These are phyloP conservation scores for Perodicticus potto DNA, from an alignment of 2,797 vertebrate genomes.

Conservation along the genomic window DNA sequence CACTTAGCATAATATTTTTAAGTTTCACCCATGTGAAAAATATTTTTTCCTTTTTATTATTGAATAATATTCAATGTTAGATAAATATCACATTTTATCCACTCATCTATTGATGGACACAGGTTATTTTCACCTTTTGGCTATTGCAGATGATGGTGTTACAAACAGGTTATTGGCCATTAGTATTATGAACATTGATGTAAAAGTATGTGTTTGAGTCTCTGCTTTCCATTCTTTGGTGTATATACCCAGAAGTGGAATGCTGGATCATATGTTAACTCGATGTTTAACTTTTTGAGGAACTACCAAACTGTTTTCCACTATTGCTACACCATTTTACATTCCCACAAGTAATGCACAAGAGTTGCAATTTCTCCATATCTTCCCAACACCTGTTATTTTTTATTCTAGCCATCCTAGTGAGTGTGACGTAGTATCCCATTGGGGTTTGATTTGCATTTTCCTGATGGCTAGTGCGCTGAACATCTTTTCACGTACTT, in stretches of 20 bases:
- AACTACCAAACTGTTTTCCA: conserved; percentile 47
- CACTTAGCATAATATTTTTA: neutral
- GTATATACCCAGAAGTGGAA: conserved; percentile 32
- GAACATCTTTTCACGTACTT: neutral
- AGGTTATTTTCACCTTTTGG: neutral
- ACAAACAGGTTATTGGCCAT: too few species aligned
- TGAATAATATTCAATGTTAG: neutral
- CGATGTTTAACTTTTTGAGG: conserved; percentile 68
- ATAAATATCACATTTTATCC: neutral
- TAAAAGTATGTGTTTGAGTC: neutral
- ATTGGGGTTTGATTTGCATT: conserved; percentile 38
- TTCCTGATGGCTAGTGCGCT: conserved; percentile 20
- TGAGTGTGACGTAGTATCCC: conserved; percentile 5
- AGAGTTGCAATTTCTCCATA: conserved; percentile 38
- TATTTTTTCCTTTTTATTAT: neutral
- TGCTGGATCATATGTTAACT: conserved; percentile 55
- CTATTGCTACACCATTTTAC: conserved; percentile 55
- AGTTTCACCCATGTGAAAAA: neutral
- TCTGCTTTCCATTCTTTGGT: neutral
- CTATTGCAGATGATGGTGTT: neutral
- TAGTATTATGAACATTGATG: neutral
- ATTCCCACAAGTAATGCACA: conserved; percentile 13
- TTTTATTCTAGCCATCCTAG: conserved; percentile 39
- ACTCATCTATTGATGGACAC: neutral
- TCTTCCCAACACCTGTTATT: conserved; percentile 66